Evolutionary conservation across 2,113 vertebrate species (phyloP).

Genomic region (Bostrychus sinensis): DNA sequence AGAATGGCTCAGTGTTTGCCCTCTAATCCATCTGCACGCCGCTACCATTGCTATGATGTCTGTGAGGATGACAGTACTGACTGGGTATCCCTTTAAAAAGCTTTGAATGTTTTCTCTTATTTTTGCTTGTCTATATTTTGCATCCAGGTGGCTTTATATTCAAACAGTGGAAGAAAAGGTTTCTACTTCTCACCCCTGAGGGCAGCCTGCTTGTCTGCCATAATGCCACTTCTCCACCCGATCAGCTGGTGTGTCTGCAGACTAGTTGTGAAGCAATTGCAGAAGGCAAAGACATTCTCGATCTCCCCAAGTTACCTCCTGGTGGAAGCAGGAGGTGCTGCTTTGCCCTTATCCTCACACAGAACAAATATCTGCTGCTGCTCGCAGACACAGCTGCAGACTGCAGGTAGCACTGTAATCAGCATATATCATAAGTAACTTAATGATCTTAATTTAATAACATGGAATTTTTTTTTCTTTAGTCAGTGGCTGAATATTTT

Average conservation of each 20-base stretch:
- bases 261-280: slow-evolving; percentile 77
- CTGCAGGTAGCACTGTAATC: slow-evolving; percentile 73
- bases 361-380: slow-evolving; percentile 79
- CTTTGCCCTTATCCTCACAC: slow-evolving; percentile 78
- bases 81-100: slow-evolving; percentile 8
- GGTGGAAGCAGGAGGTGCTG: slow-evolving; percentile 78
- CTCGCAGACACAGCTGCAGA: slow-evolving; percentile 73
- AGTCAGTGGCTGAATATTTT: slow-evolving; percentile 82
- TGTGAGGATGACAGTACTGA: slow-evolving; percentile 12
- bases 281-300: slow-evolving; percentile 79
- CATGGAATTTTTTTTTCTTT: not conserved
- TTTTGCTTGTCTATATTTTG: not conserved
- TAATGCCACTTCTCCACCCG: slow-evolving; percentile 74
- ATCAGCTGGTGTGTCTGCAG: slow-evolving; percentile 76
- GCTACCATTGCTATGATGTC: slow-evolving; percentile 18
- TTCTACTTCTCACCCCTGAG: slow-evolving; percentile 75
- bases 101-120: not conserved
- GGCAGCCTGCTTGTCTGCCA: slow-evolving; percentile 78
- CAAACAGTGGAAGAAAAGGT: slow-evolving; percentile 86
- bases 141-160: slow-evolving; percentile 82
- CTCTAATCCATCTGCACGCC: slow-evolving; percentile 58
- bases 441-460: not conserved
- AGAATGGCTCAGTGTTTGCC: slow-evolving; percentile 41
- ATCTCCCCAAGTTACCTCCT: slow-evolving; percentile 79
- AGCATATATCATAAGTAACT: not conserved